Evolutionary conservation across 1,140 invertebrate genomes (phyloP).

Genomic region (Drosophila pseudoobscura): DNA sequence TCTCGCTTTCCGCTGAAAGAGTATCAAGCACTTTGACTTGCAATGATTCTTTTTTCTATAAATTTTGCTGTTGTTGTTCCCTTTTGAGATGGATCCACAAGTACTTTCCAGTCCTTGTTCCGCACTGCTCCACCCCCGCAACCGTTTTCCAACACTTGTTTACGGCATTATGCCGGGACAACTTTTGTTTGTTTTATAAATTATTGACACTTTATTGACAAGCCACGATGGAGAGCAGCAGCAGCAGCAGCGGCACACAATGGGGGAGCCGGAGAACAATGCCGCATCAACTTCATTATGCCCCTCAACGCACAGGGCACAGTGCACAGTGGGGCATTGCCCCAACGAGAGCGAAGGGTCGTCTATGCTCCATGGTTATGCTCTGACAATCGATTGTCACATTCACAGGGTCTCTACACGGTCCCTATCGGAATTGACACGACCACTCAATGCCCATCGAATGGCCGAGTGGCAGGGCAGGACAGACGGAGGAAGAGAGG

Average conservation of each 20-base stretch:
- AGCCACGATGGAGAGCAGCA: constrained; percentile 22
- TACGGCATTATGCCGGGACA: constrained; percentile 62
- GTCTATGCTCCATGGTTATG: too few species aligned
- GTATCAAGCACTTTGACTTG: background rate
- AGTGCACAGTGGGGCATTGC: constrained; percentile 67
- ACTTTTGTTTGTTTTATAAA: constrained; percentile 80
- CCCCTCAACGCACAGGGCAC: constrained; percentile 38
- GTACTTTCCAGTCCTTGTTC: too few species aligned
- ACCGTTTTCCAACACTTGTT: constrained; percentile 23
- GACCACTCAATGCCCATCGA: constrained; percentile 22
- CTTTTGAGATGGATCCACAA: constrained; percentile 24
- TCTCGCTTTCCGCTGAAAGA: too few species aligned
- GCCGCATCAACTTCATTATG: constrained; percentile 55
- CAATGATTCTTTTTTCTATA: constrained; percentile 17
- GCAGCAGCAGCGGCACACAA: constrained; percentile 15
- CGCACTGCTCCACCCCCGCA: background rate
- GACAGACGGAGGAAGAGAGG: background rate
- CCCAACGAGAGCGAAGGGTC: too few species aligned
- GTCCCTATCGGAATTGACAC: constrained; percentile 5
- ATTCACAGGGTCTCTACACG: constrained; percentile 4
- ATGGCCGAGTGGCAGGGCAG: background rate
- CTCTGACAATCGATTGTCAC: constrained; percentile 36
- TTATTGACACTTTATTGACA: constrained; percentile 82
- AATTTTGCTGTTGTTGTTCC: too few species aligned
- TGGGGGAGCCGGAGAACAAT: constrained; percentile 39